Conservation (phyloP, 2,888 invertebrate genomes). For the Crepidodera aurea region DNA sequence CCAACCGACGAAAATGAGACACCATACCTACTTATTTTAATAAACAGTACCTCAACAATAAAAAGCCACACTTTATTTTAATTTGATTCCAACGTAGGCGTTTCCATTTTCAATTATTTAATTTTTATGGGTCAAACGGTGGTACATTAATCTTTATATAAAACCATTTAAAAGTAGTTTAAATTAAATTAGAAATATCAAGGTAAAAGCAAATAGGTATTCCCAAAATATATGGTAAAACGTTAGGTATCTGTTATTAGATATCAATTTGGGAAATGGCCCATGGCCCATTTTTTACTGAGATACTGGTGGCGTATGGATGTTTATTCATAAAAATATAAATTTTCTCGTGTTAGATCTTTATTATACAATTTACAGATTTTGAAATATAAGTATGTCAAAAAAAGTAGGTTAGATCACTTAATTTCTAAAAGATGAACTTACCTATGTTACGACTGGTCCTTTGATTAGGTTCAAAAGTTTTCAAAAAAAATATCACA, state of each 20-base stretch:
- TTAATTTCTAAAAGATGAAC: no score
- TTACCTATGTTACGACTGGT: background rate
- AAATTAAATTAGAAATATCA: background rate
- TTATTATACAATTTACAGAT: background rate
- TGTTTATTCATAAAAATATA: background rate
- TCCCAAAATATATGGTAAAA: conserved; percentile 5
- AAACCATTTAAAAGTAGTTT: conserved; percentile 1
- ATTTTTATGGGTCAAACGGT: background rate
- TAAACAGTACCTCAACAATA: background rate
- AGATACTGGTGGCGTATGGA: background rate
- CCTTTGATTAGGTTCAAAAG: background rate
- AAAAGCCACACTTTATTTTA: background rate
- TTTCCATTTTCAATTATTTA: background rate
- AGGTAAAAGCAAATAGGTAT: background rate
- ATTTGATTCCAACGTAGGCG: background rate
- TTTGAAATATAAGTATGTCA: background rate
- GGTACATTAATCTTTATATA: background rate
- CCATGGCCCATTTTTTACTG: background rate
- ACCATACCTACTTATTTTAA: background rate
- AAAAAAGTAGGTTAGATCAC: background rate
- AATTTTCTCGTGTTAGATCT: no score
- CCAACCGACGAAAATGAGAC: background rate
- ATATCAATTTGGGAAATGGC: background rate
- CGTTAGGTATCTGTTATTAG: background rate
- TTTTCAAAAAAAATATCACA: background rate